Conservation (phyloP, 2,888 invertebrate species). For the Drosophila incognita region DNA sequence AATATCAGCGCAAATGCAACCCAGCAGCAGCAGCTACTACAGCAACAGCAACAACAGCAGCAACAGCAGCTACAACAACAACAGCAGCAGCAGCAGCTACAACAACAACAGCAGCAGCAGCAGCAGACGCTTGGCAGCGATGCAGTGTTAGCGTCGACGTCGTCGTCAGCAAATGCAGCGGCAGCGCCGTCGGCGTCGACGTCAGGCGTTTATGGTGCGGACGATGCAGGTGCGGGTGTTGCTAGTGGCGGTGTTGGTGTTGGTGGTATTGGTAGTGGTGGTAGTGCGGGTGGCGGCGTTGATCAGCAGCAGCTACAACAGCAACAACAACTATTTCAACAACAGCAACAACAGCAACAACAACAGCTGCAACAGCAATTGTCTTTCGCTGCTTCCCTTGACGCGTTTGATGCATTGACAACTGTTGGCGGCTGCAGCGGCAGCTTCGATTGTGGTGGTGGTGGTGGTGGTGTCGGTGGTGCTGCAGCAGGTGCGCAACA, state of each 20-base stretch:
- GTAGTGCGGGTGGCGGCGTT: constrained; percentile 49
- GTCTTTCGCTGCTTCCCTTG: constrained; percentile 42
- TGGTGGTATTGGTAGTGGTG: constrained; percentile 61
- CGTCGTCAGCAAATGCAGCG: constrained; percentile 51
- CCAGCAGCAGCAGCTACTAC: constrained; percentile 42
- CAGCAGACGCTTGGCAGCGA: constrained; percentile 45
- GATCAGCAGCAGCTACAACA: constrained; percentile 45
- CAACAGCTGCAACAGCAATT: constrained; percentile 31
- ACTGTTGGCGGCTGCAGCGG: constrained; percentile 32
- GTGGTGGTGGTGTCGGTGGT: constrained; percentile 34
- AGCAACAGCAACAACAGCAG: constrained; percentile 38
- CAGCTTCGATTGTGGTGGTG: constrained; percentile 16
- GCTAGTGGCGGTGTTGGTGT: constrained; percentile 53
- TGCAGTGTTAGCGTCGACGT: constrained; percentile 44
- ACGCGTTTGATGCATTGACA: constrained; percentile 42
- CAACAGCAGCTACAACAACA: constrained; percentile 46
- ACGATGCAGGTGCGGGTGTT: constrained; percentile 77
- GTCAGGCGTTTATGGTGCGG: constrained; percentile 71
- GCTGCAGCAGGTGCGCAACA: constrained; percentile 69
- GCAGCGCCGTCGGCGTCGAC: constrained; percentile 37
- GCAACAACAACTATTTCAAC: constrained; percentile 33
- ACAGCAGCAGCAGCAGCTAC: constrained; percentile 4
- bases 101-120: constrained; percentile 22
- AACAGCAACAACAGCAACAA: constrained; percentile 22
- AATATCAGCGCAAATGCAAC: constrained; percentile 47